A percentile compares a stretch with the other conserved stretches of the same genome.
Evolutionary conservation across 1,140 invertebrate genomes (phyloP).

Genomic region (Ditylenchus dipsaci): DNA sequence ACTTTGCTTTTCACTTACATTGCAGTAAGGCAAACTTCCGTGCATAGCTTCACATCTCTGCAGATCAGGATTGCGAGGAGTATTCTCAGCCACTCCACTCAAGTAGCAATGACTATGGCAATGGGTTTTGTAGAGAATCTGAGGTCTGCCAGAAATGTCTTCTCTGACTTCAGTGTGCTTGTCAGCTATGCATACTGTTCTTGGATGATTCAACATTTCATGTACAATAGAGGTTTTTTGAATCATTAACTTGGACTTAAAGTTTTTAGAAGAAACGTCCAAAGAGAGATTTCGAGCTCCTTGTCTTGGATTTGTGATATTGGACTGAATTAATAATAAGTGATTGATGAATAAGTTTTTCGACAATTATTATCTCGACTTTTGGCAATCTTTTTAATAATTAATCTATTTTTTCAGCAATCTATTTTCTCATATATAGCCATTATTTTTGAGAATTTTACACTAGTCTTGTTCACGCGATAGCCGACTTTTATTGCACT

Average conservation of each 20-base stretch:
- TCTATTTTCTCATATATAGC: neutral
- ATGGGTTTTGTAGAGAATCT: neutral
- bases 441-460: neutral
- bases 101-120: constrained; percentile 7
- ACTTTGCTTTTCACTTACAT: no score
- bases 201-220: neutral
- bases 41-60: constrained; percentile 8
- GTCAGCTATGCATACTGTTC: neutral
- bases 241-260: neutral
- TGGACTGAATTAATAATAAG: neutral
- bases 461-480: neutral
- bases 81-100: neutral
- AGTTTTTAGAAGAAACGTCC: neutral
- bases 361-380: neutral
- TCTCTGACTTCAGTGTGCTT: neutral
- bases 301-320: neutral
- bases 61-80: neutral
- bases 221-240: neutral
- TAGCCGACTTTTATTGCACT: neutral
- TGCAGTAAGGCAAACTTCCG: no score
- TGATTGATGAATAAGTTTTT: neutral
- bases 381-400: neutral
- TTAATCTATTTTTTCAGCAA: neutral
- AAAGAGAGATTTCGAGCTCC: neutral
- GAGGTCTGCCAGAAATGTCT: neutral